Evolutionary conservation across 2,888 invertebrate genomes (phyloP).

Genomic region (Drosophila infuscata): DNA sequence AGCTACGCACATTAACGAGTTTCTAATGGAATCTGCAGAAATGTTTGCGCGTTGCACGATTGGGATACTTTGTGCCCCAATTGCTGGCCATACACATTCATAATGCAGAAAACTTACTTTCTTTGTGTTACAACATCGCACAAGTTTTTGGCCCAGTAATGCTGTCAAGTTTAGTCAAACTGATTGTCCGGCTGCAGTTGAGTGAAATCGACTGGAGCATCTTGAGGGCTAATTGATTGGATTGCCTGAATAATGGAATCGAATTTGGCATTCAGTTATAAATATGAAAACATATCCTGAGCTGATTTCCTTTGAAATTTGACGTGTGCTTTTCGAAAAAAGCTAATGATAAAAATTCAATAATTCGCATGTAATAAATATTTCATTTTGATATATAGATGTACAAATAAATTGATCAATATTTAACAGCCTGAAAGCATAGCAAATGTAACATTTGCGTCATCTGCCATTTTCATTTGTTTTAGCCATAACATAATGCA

Average conservation of each 20-base stretch:
- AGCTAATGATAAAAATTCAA: background rate
- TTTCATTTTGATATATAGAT: background rate
- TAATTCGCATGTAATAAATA: background rate
- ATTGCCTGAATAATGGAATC: conserved; percentile 26
- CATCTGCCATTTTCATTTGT: background rate
- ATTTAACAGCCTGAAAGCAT: background rate
- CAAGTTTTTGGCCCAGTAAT: conserved; percentile 49
- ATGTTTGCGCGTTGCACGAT: conserved; percentile 15
- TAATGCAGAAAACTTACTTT: conserved; percentile 44
- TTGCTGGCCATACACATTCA: conserved; percentile 56
- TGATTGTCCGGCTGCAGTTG: conserved; percentile 55
- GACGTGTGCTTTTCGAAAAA: background rate
- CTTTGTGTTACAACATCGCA: conserved; percentile 11
- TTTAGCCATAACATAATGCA: background rate
- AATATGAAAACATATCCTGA: conserved; percentile 17
- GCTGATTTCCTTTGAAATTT: conserved; percentile 6
- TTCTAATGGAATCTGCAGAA: conserved; percentile 58
- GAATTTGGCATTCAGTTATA: conserved; percentile 7
- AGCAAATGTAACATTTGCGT: background rate
- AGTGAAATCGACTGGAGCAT: conserved; percentile 46
- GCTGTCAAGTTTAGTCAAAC: conserved; percentile 49
- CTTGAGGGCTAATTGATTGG: conserved; percentile 60
- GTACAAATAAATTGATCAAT: background rate
- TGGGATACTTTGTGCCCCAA: conserved; percentile 2
- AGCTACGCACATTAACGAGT: conserved; percentile 43